Base-by-base conservation (phyloP, 2,888 invertebrate genomes). In the Plebejus melissa region DNA sequence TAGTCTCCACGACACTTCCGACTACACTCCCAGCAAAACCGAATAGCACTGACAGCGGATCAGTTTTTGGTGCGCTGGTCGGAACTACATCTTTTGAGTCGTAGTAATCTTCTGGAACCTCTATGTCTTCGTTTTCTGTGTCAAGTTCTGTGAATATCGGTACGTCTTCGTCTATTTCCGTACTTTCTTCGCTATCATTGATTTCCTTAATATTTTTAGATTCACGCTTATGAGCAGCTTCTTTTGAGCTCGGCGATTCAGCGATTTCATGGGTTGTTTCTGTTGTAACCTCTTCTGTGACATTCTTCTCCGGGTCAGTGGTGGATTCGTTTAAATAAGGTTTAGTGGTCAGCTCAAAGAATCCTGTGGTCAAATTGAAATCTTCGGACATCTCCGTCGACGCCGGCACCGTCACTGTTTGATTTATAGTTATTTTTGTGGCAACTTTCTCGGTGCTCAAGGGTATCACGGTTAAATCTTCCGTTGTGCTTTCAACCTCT, bases 21-120 rank as follows among this genome's bases (percentile, higher is more conserved):
- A 93, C 90, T 22, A 94, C 87, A 78, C 92, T 93, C 0, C 93
- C 93, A 50, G 94, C 94, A 7, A 94, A 82, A 0, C 93, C 93
- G 76, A 93, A 91, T 65, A 93, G 84, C 0, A 93, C 88, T 74
- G 93, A 91, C 22, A 93, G 78, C 3, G 93, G 89, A 80, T 93
- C 93, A 28, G 87, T 91, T 79, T 87, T 91, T 0, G 92, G 92
- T 16, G 89, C 86, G 54, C 89, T 85, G 0, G 93, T 93, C 1
- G 93, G 90, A 0, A 93, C 83, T 0, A 90, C 82, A 77, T 93
- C 93, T 82, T 91, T 93, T 4, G 86, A 80, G 77, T 93, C 93
- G 74, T 93, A 93, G 77, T 93, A 93, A 83, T 93, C 93, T 80
- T 93, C 93, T 16, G 93, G 90, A 0, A 91, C 87, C 3, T 90